Percentiles rank a stretch among this genome's conserved stretches.
phyloP scores from a whole-genome alignment of 2,113 vertebrate genomes.

The Tachysurus vachellii region DNA sequence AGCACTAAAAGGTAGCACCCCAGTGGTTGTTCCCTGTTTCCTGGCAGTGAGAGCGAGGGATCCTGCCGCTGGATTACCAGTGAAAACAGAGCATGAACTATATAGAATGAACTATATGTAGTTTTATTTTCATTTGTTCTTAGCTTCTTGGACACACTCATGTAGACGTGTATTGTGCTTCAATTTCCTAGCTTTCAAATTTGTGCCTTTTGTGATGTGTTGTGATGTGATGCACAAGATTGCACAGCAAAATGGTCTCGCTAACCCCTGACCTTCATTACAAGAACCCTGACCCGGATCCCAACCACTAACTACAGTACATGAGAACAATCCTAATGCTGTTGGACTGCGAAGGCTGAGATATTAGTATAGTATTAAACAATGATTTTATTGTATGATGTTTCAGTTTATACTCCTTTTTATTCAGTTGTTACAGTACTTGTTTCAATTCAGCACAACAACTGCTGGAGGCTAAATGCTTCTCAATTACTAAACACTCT shows the following conservation, averaged over 20 bases:
- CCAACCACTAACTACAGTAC: no score
- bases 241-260: neutral
- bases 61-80: no score
- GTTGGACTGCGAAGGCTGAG: neutral
- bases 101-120: neutral
- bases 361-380: neutral
- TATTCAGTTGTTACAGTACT: neutral
- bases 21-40: no score
- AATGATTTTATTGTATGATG: neutral
- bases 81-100: no score
- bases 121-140: neutral
- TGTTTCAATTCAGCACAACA: neutral
- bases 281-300: neutral
- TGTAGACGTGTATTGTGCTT: neutral
- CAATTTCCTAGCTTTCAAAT: neutral
- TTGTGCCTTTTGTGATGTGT: no score
- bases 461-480: neutral
- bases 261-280: neutral
- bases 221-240: neutral
- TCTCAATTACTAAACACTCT: neutral
- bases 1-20: no score
- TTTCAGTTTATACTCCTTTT: neutral
- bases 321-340: neutral
- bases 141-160: neutral
- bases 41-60: no score